A percentile compares a stretch with the other conserved stretches of the same genome.
phyloP scores from a whole-genome alignment of 2,797 vertebrate species.

The Phalloptychus januarius region DNA sequence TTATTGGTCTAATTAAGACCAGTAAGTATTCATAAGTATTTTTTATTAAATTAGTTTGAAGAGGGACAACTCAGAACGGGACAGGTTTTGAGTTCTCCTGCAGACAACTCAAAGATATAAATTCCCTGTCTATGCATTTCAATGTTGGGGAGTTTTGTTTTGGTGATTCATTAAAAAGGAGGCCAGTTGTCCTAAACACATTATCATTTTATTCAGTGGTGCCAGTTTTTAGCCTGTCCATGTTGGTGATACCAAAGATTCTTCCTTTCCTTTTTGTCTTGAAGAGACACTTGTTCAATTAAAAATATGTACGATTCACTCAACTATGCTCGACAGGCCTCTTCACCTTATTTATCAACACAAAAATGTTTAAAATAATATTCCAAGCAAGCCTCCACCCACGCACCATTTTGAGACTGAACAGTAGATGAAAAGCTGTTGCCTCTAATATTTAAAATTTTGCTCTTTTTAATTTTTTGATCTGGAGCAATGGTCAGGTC shows the following conservation, averaged over 20 bases:
- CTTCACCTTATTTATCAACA: background rate
- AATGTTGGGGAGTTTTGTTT: background rate
- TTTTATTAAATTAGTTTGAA: background rate
- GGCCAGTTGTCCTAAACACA: background rate
- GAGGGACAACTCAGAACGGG: no score
- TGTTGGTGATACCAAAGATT: background rate
- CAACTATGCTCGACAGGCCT: background rate
- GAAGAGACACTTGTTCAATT: background rate
- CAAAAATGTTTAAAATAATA: background rate
- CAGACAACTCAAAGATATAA: background rate
- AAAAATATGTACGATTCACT: background rate
- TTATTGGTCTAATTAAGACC: background rate
- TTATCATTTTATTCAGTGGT: background rate
- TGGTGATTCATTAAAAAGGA: background rate
- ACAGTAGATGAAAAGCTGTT: no score
- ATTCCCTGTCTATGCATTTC: background rate
- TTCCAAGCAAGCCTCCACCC: background rate
- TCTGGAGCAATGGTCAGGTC: background rate
- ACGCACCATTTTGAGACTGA: no score
- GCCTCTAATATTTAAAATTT: no score
- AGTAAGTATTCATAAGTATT: background rate
- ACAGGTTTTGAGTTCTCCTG: no score
- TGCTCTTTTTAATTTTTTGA: background rate
- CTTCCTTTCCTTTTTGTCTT: no score
- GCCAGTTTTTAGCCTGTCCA: background rate